phyloP scores from a whole-genome alignment of 2,888 invertebrate genomes.

The Stenotaenia linearis region DNA sequence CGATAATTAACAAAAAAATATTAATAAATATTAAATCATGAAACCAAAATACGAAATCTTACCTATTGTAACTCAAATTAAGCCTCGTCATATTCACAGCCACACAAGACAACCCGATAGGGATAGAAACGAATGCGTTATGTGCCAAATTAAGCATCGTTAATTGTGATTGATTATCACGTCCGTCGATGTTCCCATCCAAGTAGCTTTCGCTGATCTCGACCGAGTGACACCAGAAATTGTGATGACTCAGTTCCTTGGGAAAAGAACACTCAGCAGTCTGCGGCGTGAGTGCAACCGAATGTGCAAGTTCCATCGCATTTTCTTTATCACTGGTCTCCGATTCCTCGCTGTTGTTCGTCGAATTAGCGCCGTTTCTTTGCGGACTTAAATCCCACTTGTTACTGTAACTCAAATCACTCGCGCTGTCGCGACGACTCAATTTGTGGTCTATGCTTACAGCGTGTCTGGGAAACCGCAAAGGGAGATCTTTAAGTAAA shows the following conservation, averaged over 20 bases:
- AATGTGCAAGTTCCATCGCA: background rate
- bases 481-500: constrained; percentile 66
- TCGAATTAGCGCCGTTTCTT: constrained; percentile 19
- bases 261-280: constrained; percentile 28
- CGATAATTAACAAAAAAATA: background rate
- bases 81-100: constrained; percentile 79
- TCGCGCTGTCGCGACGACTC: constrained; percentile 38
- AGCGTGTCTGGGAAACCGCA: constrained; percentile 1
- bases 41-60: constrained; percentile 17
- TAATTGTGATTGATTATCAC: constrained; percentile 57
- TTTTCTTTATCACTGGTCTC: background rate
- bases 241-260: constrained; percentile 59
- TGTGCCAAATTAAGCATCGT: constrained; percentile 78
- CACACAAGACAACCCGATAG: constrained; percentile 80
- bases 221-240: constrained; percentile 53
- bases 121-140: constrained; percentile 82
- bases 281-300: background rate
- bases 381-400: constrained; percentile 37
- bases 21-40: background rate
- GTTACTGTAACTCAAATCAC: constrained; percentile 32
- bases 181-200: constrained; percentile 38
- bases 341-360: background rate
- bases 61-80: constrained; percentile 84
- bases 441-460: background rate
- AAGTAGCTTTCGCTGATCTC: constrained; percentile 38